Percentiles rank a stretch among this genome's conserved stretches.
Evolutionary conservation across 1,140 invertebrate species (phyloP).

Genomic region (Akabosia matsudoensis): DNA sequence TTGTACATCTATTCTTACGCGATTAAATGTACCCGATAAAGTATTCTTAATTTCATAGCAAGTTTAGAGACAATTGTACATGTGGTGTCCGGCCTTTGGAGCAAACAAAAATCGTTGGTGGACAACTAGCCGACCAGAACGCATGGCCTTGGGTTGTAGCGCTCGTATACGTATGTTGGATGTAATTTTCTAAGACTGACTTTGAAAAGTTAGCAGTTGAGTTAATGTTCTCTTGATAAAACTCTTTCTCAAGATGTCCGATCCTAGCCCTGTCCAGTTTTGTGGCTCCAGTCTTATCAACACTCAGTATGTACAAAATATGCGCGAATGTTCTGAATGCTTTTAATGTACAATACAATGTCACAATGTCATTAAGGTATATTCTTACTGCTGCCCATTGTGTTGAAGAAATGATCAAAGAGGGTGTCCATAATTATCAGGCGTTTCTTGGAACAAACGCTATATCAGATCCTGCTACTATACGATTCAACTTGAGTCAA

Average conservation of each 20-base stretch:
- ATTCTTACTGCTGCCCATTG: conserved; percentile 41
- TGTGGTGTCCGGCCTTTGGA: background rate
- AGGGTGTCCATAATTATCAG: background rate
- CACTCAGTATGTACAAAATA: background rate
- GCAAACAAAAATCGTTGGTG: background rate
- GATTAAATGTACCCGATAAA: too few relatives aligned
- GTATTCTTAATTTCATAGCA: too few relatives aligned
- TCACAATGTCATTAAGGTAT: conserved; percentile 14
- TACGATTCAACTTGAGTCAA: background rate
- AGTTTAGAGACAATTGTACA: background rate
- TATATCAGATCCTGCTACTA: background rate
- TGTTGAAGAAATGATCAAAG: conserved; percentile 14
- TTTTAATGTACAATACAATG: conserved; percentile 1
- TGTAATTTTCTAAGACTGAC: too few relatives aligned
- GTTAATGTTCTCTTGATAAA: background rate
- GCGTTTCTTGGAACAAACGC: conserved; percentile 23
- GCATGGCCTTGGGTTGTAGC: conserved; percentile 39
- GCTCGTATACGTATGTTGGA: background rate
- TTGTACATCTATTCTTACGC: too few relatives aligned
- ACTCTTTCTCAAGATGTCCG: background rate
- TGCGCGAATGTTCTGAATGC: background rate
- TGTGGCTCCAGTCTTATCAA: conserved; percentile 7
- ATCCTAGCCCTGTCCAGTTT: background rate
- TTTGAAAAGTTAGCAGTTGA: background rate
- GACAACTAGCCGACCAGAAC: background rate